Evolutionary conservation across 2,797 vertebrate genomes (phyloP).

Genomic region (Cuculus canorus): DNA sequence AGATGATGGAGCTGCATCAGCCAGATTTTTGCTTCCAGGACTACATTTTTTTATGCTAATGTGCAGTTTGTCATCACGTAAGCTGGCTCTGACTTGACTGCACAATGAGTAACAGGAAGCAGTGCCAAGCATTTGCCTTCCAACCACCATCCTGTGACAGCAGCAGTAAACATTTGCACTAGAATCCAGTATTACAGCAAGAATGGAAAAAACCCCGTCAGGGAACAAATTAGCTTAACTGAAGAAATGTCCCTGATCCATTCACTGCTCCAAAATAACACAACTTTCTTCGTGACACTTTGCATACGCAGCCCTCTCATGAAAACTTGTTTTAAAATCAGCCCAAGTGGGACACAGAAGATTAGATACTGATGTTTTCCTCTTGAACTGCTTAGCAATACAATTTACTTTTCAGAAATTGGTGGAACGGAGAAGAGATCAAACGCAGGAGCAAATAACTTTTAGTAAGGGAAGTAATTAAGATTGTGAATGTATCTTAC

Average conservation of each 20-base stretch:
- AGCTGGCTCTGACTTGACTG: neutral
- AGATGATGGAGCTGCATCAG: neutral
- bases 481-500: neutral
- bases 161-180: constrained; percentile 3
- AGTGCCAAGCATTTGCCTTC: neutral
- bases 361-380: neutral
- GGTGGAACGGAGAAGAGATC: neutral
- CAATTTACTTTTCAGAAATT: neutral
- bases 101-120: constrained; percentile 35
- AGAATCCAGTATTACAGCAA: constrained; percentile 40
- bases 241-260: neutral
- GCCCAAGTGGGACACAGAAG: neutral
- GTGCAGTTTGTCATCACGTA: neutral
- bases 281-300: neutral
- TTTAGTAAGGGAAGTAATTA: constrained; percentile 16
- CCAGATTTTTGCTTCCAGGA: neutral
- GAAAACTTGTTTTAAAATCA: neutral
- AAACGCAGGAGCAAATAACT: neutral
- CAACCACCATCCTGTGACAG: constrained; percentile 39
- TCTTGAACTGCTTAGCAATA: neutral
- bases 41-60: neutral
- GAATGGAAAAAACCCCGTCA: constrained; percentile 32
- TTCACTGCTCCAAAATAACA: constrained; percentile 10
- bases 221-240: constrained; percentile 20
- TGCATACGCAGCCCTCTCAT: neutral